A percentile compares a stretch with the other conserved stretches of the same genome.
These are phyloP conservation scores for Blastomussa wellsi DNA, from an alignment of 92 coral and sea anemone species.

Conservation along the genomic window DNA sequence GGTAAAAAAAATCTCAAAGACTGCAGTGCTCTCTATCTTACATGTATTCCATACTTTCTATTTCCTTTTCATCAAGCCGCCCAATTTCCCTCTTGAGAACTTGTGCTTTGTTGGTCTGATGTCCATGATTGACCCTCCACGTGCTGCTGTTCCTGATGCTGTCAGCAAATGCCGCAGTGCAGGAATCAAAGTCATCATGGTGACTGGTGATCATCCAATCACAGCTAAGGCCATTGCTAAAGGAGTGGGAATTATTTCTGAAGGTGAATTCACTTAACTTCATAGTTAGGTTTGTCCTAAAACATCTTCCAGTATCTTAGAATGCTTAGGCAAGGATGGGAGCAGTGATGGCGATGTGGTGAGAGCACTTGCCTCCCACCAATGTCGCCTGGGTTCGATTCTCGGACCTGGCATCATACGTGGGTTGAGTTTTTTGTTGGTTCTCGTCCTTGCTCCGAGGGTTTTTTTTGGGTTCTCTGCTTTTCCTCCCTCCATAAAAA, in stretches of 20 bases:
- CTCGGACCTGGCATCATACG: too few species aligned
- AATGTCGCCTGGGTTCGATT: too few species aligned
- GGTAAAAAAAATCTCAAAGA: not conserved
- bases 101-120: slow-evolving; percentile 95
- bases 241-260: slow-evolving; percentile 97
- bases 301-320: too few species aligned
- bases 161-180: slow-evolving; percentile 99
- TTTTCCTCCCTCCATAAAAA: too few species aligned
- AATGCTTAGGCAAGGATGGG: too few species aligned
- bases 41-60: not conserved
- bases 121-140: slow-evolving; percentile 99
- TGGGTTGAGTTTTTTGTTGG: too few species aligned
- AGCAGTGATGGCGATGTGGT: too few species aligned
- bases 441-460: too few species aligned
- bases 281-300: too few species aligned
- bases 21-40: too few species aligned
- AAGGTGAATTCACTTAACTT: slow-evolving; percentile 54
- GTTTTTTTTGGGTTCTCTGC: too few species aligned
- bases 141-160: slow-evolving; percentile 99
- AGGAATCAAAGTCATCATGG: slow-evolving; percentile 99
- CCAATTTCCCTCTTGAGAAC: slow-evolving; percentile 85
- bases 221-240: slow-evolving; percentile 99
- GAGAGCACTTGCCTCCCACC: too few species aligned
- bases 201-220: slow-evolving; percentile 99
- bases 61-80: slow-evolving; percentile 54